A percentile compares a stretch with the other conserved stretches of the same genome.
phyloP scores from a whole-genome alignment of 2,888 invertebrate genomes.

The Zaprionus lineosus region DNA sequence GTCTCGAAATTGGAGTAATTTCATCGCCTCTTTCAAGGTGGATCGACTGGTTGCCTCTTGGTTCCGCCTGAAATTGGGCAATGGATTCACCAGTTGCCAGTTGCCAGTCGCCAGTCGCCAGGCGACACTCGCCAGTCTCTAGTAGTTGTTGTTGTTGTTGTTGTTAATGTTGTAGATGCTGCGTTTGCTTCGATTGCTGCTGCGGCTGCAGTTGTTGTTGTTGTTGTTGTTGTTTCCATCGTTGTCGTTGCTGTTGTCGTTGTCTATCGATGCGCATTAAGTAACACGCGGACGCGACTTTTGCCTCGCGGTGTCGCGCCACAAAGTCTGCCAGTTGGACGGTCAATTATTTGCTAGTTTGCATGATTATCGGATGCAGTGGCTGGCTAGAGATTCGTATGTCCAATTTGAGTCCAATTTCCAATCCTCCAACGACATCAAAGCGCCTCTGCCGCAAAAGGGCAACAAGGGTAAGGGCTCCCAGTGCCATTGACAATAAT shows the following conservation, averaged over 20 bases:
- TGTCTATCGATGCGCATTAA: conserved; percentile 62
- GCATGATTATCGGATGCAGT: conserved; percentile 29
- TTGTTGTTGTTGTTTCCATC: background rate
- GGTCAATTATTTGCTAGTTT: conserved; percentile 53
- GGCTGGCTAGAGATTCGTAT: background rate
- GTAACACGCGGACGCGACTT: conserved; percentile 61
- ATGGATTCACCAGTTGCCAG: conserved; percentile 10
- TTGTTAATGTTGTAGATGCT: background rate
- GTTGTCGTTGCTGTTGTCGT: conserved; percentile 4
- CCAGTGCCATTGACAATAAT: background rate
- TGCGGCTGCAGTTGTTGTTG: background rate
- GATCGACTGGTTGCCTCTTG: conserved; percentile 9
- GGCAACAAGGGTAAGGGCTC: conserved; percentile 5
- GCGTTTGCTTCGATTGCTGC: background rate
- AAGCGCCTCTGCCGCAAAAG: conserved; percentile 9
- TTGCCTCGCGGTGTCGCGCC: conserved; percentile 54
- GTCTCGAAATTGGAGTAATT: conserved; percentile 80
- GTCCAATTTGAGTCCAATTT: conserved; percentile 1
- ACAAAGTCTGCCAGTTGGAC: conserved; percentile 58
- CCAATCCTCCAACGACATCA: conserved; percentile 14
- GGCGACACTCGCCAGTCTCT: conserved; percentile 17
- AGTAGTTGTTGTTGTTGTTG: background rate
- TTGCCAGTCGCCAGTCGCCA: conserved; percentile 49
- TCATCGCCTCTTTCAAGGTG: conserved; percentile 50
- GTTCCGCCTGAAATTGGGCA: conserved; percentile 3